Evolutionary conservation across 2,113 vertebrate species (phyloP).

Genomic region (Nothobranchius furzeri): DNA sequence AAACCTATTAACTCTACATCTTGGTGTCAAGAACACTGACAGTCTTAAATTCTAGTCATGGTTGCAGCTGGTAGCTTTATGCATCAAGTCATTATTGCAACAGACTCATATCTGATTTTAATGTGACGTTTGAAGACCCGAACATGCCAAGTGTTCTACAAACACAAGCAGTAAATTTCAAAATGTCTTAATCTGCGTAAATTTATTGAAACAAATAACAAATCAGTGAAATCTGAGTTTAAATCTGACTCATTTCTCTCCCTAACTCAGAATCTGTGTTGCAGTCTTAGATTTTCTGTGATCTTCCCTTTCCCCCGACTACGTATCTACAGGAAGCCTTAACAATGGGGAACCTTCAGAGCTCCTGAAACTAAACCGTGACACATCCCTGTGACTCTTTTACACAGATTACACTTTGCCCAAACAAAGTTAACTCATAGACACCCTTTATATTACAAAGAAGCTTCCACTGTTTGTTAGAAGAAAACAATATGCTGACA

Average conservation of each 20-base stretch:
- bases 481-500: slow-evolving; percentile 5
- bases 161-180: no score
- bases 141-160: no score
- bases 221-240: background rate
- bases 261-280: background rate
- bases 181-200: no score
- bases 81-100: background rate
- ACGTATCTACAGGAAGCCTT: slow-evolving; percentile 66
- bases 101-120: no score
- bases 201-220: no score
- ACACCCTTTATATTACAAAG: slow-evolving; percentile 13
- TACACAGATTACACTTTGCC: slow-evolving; percentile 6
- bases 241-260: background rate
- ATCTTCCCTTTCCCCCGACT: slow-evolving; percentile 71
- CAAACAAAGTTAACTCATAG: slow-evolving; percentile 10
- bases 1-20: no score
- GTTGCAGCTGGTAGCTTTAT: background rate
- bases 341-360: slow-evolving; percentile 71
- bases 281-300: slow-evolving; percentile 31
- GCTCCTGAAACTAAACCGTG: slow-evolving; percentile 50
- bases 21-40: no score
- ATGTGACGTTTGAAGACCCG: no score
- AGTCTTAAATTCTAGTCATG: background rate
- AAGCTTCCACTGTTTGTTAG: slow-evolving; percentile 19
- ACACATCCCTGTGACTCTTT: slow-evolving; percentile 17